Conservation (phyloP, 2,113 vertebrate species). For the Menidia beryllina region DNA sequence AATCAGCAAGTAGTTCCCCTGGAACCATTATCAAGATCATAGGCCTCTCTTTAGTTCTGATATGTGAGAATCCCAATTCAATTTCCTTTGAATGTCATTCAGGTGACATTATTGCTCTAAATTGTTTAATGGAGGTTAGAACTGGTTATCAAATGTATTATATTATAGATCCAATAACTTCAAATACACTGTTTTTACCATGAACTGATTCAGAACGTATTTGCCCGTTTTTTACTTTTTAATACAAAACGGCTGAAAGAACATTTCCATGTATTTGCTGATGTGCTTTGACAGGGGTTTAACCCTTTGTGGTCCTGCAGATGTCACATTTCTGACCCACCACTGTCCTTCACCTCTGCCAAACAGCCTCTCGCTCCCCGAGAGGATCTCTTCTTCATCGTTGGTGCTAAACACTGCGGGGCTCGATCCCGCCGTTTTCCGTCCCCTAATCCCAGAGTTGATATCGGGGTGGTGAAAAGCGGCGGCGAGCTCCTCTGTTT, state of each 20-base stretch:
- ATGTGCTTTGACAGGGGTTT: background rate
- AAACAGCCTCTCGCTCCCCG: slow-evolving; percentile 5
- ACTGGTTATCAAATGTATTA: no score
- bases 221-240: no score
- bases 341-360: slow-evolving; percentile 18
- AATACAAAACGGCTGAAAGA: background rate
- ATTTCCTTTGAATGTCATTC: no score
- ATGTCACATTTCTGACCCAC: slow-evolving; percentile 30
- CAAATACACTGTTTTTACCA: no score
- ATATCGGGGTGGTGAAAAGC: slow-evolving; percentile 3
- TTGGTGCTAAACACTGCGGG: slow-evolving; percentile 57
- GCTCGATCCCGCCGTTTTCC: background rate
- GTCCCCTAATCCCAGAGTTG: slow-evolving; percentile 27
- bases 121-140: no score
- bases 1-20: no score
- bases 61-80: no score
- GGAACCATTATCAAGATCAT: no score
- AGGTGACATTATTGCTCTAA: no score
- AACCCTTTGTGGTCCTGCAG: background rate
- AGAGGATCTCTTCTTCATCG: slow-evolving; percentile 23
- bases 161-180: no score
- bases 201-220: no score
- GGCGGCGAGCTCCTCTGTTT: background rate
- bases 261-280: background rate
- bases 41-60: no score